phyloP scores from a whole-genome alignment of 2,797 vertebrate genomes.

The Cynopterus sphinx region DNA sequence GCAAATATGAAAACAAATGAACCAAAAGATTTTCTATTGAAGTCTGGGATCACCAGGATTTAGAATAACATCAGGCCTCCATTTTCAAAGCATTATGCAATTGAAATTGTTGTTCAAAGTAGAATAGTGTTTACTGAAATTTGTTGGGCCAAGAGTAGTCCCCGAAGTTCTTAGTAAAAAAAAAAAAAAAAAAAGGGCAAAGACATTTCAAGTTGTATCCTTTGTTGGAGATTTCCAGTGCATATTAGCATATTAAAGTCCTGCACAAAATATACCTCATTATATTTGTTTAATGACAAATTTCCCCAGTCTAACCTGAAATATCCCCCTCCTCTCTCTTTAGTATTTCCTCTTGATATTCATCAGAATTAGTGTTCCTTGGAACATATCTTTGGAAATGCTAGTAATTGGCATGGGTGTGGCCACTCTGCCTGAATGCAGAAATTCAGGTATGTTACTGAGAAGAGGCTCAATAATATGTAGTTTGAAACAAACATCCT shows the following conservation, averaged over 20 bases:
- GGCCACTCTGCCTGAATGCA: not conserved
- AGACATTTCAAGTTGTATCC: not conserved
- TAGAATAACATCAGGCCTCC: not conserved
- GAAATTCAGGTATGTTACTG: not conserved
- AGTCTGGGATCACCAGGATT: not conserved
- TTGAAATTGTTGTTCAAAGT: not conserved
- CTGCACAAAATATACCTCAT: not conserved
- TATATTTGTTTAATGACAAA: not conserved
- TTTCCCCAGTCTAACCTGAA: not conserved
- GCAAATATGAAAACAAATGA: not conserved
- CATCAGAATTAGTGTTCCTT: not conserved
- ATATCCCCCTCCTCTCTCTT: not conserved
- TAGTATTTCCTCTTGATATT: not conserved
- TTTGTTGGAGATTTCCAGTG: not conserved
- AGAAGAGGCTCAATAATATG: not conserved
- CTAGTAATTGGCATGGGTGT: accelerated
- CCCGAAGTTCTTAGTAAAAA: not conserved
- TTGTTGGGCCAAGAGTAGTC: not conserved
- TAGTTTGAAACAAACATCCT: not conserved
- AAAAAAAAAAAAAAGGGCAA: not conserved
- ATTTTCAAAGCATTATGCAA: not conserved
- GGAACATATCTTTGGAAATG: not conserved
- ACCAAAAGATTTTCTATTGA: not conserved
- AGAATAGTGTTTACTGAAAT: not conserved
- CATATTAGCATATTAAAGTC: not conserved